Evolutionary conservation across 2,113 vertebrate genomes (phyloP).

Genomic region (Holacanthus passer): DNA sequence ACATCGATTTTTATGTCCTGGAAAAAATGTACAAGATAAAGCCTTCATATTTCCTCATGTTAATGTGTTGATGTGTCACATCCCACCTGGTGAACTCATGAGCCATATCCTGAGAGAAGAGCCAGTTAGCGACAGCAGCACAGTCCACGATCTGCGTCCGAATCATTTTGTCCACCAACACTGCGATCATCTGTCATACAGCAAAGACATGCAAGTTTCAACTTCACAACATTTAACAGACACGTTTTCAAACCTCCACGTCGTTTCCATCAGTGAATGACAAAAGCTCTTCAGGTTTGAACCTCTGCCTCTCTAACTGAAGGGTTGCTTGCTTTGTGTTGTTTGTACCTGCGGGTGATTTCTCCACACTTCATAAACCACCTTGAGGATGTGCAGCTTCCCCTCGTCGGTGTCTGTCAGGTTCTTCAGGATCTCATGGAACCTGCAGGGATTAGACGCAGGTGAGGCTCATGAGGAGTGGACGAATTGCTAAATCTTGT

Average conservation of each 20-base stretch:
- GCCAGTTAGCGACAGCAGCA: slow-evolving; percentile 98
- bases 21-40: not conserved
- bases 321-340: too few relatives aligned
- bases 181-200: slow-evolving; percentile 91
- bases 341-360: slow-evolving; percentile 94
- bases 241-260: not conserved
- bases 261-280: too few relatives aligned
- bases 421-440: slow-evolving; percentile 96
- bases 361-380: slow-evolving; percentile 95
- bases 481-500: too few relatives aligned
- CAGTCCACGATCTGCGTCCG: slow-evolving; percentile 98
- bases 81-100: slow-evolving; percentile 95
- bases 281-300: not conserved
- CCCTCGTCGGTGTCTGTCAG: slow-evolving; percentile 95
- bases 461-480: too few relatives aligned
- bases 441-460: slow-evolving; percentile 82
- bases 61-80: slow-evolving; percentile 5
- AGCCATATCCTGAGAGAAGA: slow-evolving; percentile 96
- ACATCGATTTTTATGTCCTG: not conserved
- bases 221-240: not conserved
- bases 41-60: not conserved
- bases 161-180: slow-evolving; percentile 97
- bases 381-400: slow-evolving; percentile 95
- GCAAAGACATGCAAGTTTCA: not conserved
- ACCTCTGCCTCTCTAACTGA: not conserved